Conservation (phyloP, 2,797 vertebrate species). For the Neosilurus mollespiculum region DNA sequence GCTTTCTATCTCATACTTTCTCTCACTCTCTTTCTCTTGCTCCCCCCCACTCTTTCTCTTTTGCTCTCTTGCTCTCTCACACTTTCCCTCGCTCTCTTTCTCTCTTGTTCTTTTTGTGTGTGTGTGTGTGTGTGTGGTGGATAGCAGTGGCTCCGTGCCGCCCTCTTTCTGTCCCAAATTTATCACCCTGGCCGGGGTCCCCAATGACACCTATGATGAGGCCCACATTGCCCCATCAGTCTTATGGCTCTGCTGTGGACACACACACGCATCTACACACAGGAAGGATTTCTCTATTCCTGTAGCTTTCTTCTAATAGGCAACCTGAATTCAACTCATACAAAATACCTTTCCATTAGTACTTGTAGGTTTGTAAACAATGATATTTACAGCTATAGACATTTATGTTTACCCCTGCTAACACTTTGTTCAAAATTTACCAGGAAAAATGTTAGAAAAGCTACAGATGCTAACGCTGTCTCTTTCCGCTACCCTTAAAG, state of each 20-base stretch:
- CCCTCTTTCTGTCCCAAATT: slow-evolving; percentile 51
- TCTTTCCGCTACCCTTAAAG: neutral
- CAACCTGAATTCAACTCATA: neutral
- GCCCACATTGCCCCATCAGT: slow-evolving; percentile 47
- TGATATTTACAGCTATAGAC: neutral
- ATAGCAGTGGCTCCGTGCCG: slow-evolving; percentile 7
- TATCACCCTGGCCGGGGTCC: slow-evolving; percentile 47
- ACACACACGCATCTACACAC: slow-evolving; percentile 8
- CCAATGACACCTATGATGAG: slow-evolving; percentile 53
- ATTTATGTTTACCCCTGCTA: neutral
- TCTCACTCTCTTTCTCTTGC: neutral
- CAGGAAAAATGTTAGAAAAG: neutral
- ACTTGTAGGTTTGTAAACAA: neutral
- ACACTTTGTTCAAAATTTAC: neutral
- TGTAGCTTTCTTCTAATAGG: neutral
- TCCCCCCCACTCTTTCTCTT: neutral
- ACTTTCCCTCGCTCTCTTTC: neutral
- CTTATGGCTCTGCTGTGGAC: slow-evolving; percentile 33
- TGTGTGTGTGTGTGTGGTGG: slow-evolving; percentile 13
- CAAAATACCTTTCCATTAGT: neutral
- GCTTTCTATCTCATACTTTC: slow-evolving; percentile 44
- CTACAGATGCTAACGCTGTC: neutral
- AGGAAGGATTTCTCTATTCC: neutral
- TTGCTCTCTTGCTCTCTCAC: slow-evolving; percentile 50
- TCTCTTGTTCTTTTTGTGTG: neutral